Conservation (phyloP, 2,113 vertebrate species). For the Chloebia gouldiae region DNA sequence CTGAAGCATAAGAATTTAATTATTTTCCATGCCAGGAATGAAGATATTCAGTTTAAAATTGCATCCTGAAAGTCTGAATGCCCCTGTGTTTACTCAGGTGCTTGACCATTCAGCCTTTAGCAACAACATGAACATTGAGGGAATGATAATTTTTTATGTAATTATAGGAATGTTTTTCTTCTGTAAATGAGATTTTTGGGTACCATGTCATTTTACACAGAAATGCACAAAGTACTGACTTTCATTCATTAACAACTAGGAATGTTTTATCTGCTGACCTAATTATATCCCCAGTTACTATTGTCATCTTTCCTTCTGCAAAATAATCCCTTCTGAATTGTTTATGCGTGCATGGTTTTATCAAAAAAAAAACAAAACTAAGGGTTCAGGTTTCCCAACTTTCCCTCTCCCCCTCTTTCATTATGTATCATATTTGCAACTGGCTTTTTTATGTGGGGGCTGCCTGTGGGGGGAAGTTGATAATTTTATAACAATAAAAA, state of each 20-base stretch:
- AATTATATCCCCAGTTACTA: neutral
- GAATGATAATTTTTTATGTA: neutral
- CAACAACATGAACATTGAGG: neutral
- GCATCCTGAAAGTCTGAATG: neutral
- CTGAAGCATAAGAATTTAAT: neutral
- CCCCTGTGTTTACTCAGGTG: neutral
- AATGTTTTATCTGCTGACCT: neutral
- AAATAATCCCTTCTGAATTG: neutral
- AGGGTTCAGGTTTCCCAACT: neutral
- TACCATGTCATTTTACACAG: neutral
- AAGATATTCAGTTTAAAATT: neutral
- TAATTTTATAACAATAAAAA: neutral
- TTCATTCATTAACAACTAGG: neutral
- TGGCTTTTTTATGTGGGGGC: neutral
- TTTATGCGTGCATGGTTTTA: neutral
- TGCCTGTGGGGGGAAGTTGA: neutral
- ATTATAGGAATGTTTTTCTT: neutral
- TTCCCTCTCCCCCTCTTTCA: rapidly evolving
- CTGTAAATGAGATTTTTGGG: neutral
- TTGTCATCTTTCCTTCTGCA: neutral
- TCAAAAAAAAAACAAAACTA: neutral
- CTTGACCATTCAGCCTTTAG: neutral
- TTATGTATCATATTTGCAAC: neutral
- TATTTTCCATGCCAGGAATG: neutral
- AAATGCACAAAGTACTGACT: neutral